Base-by-base conservation (phyloP, 2,888 invertebrate genomes). In the Drosophila nr. perissopoda region DNA sequence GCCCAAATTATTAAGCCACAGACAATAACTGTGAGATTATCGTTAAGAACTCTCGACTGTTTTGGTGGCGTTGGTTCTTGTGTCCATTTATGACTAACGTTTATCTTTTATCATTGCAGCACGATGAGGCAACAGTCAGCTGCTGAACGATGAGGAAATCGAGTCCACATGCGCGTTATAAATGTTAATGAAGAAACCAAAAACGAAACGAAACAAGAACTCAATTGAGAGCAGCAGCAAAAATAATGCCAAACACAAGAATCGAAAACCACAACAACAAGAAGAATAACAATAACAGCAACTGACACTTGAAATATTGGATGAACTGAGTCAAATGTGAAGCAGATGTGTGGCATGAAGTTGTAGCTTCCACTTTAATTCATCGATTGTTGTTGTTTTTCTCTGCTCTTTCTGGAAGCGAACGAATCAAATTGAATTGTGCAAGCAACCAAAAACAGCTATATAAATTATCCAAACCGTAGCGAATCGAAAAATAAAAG, bases 111-210 rank as follows among this genome's bases (percentile, higher is more conserved):
- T 69, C 53, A 64, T 80, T 86, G 31, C 69, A 88, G 87, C 67
- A 74, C 65, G 52, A 76, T 72, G 69, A 75, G 71, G 78, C 73
- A 64, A 75, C 59, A 56, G 40, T 54, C 69, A 52, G 63, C 64
- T 40, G 63, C 65, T 40, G 52, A 77, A 76, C 75, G 74, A 88
- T 90, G 90, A 80, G 60, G 78, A 83, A 81, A 82, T 71, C 65
- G 66, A 88, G 73, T 76, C 81, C 77, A 79, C 76, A 85, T 82
- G 89, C 73, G 59, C 76, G 78, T 64, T 82, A 75, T 80, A 80
- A 87, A 80, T 80, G 79, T 74, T 75, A 75, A 74, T 77, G 69
- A 72, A 69, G 62, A 73, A 62, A 67, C 69, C 60, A 73, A 73
- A 73, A 73, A 53, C 68, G 36, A 74, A 66, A 58, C 52, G 57